Percentiles rank a stretch among this genome's conserved stretches.
These are phyloP conservation scores for Taphrorychus bicolor DNA, from an alignment of 2,888 invertebrate species.

Conservation along the genomic window DNA sequence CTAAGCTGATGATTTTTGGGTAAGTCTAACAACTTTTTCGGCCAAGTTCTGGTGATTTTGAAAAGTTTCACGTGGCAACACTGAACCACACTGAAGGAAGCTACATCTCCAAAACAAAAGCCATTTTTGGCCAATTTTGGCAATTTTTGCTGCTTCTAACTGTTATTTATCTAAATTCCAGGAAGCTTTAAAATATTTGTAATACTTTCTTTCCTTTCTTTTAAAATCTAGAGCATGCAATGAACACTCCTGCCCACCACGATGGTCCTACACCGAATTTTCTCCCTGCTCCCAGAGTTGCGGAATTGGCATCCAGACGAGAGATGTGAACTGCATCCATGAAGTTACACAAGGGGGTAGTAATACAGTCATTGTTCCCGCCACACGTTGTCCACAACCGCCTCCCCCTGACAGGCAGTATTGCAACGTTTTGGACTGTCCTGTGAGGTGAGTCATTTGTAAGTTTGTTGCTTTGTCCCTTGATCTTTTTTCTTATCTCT, in stretches of 20 bases:
- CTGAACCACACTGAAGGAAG: too few relatives aligned
- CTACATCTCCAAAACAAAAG: too few relatives aligned
- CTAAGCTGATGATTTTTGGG: too few relatives aligned
- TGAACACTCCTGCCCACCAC: conserved; percentile 93
- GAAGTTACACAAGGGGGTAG: conserved; percentile 85
- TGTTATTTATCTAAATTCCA: too few relatives aligned
- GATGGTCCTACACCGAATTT: conserved; percentile 92
- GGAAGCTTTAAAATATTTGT: too few relatives aligned
- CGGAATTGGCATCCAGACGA: conserved; percentile 90
- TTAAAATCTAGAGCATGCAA: conserved; percentile 65
- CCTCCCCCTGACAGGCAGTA: conserved; percentile 88
- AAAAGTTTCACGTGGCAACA: too few relatives aligned
- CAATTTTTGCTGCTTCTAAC: too few relatives aligned
- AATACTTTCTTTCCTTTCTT: too few relatives aligned
- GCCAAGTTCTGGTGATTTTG: too few relatives aligned
- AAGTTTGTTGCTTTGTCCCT: neutral
- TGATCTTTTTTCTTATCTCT: too few relatives aligned
- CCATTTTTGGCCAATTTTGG: too few relatives aligned
- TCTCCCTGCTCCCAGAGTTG: conserved; percentile 91
- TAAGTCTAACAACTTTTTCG: too few relatives aligned
- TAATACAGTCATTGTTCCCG: conserved; percentile 91
- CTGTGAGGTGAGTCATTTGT: conserved; percentile 62
- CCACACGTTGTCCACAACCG: conserved; percentile 91
- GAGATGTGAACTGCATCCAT: conserved; percentile 89
- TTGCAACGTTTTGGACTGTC: conserved; percentile 93